phyloP scores from a whole-genome alignment of 2,888 invertebrate genomes.

The Lepidochitona cinerea region DNA sequence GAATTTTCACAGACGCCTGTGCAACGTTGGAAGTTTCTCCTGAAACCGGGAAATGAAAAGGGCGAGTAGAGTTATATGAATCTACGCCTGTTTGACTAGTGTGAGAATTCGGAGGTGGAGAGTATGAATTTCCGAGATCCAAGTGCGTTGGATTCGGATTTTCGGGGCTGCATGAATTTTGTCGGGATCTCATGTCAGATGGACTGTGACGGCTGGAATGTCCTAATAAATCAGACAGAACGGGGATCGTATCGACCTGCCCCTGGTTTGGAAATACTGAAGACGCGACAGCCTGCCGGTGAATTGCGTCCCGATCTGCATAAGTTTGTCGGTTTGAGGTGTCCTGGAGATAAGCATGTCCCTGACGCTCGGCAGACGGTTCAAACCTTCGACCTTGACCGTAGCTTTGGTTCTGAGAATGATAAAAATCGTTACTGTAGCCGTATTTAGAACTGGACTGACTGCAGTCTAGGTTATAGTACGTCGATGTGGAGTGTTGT shows the following conservation, averaged over 20 bases:
- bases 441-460: background rate
- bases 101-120: too few species aligned
- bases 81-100: too few species aligned
- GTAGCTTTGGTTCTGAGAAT: background rate
- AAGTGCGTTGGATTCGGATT: too few species aligned
- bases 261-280: background rate
- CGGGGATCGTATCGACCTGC: constrained; percentile 30
- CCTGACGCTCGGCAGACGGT: background rate
- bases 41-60: constrained; percentile 48
- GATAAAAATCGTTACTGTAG: background rate
- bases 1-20: constrained; percentile 42
- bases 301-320: background rate
- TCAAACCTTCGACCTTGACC: background rate
- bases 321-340: background rate
- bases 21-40: too few species aligned
- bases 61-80: too few species aligned
- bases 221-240: constrained; percentile 37
- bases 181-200: background rate
- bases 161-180: background rate
- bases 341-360: background rate
- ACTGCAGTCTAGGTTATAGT: background rate
- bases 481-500: background rate
- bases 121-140: too few species aligned
- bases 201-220: constrained; percentile 14
- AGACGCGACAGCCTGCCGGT: background rate